Percentiles rank a stretch among this genome's conserved stretches.
phyloP scores from a whole-genome alignment of 1,140 invertebrate species.

The Aleiodes sp. region DNA sequence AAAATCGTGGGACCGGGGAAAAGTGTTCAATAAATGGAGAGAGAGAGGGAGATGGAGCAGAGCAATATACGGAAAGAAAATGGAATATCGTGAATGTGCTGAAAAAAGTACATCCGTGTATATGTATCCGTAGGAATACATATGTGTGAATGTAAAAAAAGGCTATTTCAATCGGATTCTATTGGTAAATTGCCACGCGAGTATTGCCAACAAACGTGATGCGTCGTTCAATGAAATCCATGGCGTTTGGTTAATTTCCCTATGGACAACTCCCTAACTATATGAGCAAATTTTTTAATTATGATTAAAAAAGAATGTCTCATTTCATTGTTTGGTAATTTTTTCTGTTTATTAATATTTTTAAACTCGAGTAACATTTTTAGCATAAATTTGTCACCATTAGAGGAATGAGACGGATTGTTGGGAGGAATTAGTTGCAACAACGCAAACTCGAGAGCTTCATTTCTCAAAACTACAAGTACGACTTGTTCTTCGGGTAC shows the following conservation, averaged over 20 bases:
- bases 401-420: too few relatives aligned
- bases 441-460: too few relatives aligned
- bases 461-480: too few relatives aligned
- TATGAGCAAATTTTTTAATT: not conserved
- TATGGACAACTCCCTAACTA: not conserved
- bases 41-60: not conserved
- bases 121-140: too few relatives aligned
- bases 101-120: not conserved
- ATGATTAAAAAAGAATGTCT: too few relatives aligned
- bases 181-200: not conserved
- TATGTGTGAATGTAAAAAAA: not conserved
- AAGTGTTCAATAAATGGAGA: conserved; percentile 16
- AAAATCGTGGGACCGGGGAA: conserved; percentile 4
- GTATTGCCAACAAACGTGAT: not conserved
- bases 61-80: conserved; percentile 24
- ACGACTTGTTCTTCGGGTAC: too few relatives aligned
- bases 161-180: not conserved
- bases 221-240: not conserved
- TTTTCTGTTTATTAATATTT: too few relatives aligned
- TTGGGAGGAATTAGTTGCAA: too few relatives aligned
- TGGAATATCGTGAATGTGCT: conserved; percentile 8
- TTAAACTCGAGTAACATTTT: too few relatives aligned
- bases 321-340: too few relatives aligned
- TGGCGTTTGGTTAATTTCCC: not conserved
- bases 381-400: too few relatives aligned